Evolutionary conservation across 2,888 invertebrate genomes (phyloP).

Genomic region (Eremobia ochroleuca): DNA sequence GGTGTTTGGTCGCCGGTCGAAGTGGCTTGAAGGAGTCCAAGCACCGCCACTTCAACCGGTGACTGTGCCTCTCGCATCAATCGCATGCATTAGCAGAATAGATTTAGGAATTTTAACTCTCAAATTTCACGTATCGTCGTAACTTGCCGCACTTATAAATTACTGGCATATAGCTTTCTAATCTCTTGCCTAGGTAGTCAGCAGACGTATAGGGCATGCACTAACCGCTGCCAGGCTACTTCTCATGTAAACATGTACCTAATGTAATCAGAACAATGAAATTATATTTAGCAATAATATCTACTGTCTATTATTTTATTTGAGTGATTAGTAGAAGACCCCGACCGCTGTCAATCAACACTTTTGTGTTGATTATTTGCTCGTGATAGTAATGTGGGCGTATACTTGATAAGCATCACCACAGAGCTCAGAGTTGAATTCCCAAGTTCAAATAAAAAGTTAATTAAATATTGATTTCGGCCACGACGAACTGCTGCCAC

Average conservation of each 20-base stretch:
- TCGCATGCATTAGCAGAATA: background rate
- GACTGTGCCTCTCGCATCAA: background rate
- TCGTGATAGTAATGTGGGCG: background rate
- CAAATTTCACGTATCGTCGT: conserved; percentile 9
- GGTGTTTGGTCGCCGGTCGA: too few species aligned
- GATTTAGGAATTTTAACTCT: background rate
- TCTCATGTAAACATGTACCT: conserved; percentile 70
- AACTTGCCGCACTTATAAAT: conserved; percentile 17
- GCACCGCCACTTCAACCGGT: background rate
- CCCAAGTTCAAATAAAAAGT: background rate
- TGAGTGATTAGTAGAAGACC: background rate
- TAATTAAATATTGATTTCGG: too few species aligned
- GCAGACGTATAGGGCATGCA: conserved; percentile 62
- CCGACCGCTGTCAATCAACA: too few species aligned
- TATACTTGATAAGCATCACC: background rate
- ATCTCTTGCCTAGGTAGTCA: conserved; percentile 65
- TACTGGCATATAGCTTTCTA: conserved; percentile 40
- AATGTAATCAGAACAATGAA: conserved; percentile 84
- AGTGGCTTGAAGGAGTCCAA: too few species aligned
- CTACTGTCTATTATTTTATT: conserved; percentile 61
- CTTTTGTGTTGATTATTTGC: background rate
- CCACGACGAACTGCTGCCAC: background rate
- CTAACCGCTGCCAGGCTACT: conserved; percentile 60
- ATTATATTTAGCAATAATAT: conserved; percentile 85
- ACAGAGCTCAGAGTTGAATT: background rate